Evolutionary conservation across 2,113 vertebrate genomes (phyloP).

Genomic region (Lagopus leucura): DNA sequence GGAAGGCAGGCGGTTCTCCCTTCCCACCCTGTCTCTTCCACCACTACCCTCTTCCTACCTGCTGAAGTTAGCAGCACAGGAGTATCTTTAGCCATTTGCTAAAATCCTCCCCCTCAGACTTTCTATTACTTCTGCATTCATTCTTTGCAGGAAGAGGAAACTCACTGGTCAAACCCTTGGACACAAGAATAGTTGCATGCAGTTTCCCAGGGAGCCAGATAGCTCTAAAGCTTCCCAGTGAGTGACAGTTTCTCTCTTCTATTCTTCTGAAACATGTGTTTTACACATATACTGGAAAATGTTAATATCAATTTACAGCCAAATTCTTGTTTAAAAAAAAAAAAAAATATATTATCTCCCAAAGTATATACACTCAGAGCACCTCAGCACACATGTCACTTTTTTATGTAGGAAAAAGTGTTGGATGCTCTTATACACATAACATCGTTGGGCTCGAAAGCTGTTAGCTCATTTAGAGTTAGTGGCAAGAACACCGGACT

Average conservation of each 20-base stretch:
- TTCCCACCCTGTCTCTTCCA: slow-evolving; percentile 18
- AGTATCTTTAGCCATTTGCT: slow-evolving; percentile 64
- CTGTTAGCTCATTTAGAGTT: slow-evolving; percentile 56
- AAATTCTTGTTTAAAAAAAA: not conserved
- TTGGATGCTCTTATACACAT: slow-evolving; percentile 62
- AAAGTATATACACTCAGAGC: slow-evolving; percentile 53
- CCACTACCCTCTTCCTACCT: slow-evolving; percentile 49
- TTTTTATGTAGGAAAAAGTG: slow-evolving; percentile 62
- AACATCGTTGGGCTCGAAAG: slow-evolving; percentile 58
- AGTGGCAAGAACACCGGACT: slow-evolving; percentile 59
- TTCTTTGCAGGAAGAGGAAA: slow-evolving; percentile 73
- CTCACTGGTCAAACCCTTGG: slow-evolving; percentile 75
- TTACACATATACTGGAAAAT: slow-evolving; percentile 73
- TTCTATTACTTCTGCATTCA: slow-evolving; percentile 72
- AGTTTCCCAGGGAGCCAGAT: slow-evolving; percentile 73
- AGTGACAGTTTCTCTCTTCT: slow-evolving; percentile 75
- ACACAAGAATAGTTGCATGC: slow-evolving; percentile 74
- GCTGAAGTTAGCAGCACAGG: slow-evolving; percentile 51
- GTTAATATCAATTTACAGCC: slow-evolving; percentile 68
- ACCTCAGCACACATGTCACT: slow-evolving; percentile 63
- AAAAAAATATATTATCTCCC: not conserved
- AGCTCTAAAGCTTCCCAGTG: slow-evolving; percentile 74
- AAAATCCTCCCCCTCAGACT: slow-evolving; percentile 62
- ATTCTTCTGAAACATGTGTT: slow-evolving; percentile 72
- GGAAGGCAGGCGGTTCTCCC: not conserved